These are phyloP conservation scores for Zeuzera pyrina DNA, from an alignment of 2,888 invertebrate genomes.

Conservation along the genomic window DNA sequence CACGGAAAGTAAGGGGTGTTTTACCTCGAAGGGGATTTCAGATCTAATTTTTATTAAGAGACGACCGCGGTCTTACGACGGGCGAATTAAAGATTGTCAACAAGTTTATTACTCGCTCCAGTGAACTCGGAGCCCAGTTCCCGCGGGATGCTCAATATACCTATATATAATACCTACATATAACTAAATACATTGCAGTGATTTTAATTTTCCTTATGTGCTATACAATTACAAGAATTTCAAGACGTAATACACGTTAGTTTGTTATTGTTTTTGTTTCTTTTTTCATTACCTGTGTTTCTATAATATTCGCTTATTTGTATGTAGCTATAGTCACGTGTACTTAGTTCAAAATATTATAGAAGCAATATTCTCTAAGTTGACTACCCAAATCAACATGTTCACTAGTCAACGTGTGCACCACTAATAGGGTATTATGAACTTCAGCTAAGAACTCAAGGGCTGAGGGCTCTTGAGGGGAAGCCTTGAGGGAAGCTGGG, in stretches of 20 bases:
- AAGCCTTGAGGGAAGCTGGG: slow-evolving; percentile 20
- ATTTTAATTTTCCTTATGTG: too few species aligned
- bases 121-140: slow-evolving; percentile 43
- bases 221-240: too few species aligned
- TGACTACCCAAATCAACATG: slow-evolving; percentile 25
- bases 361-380: too few species aligned
- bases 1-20: slow-evolving; percentile 26
- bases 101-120: slow-evolving; percentile 69
- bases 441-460: slow-evolving; percentile 53
- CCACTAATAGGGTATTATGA: slow-evolving; percentile 69
- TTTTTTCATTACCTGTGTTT: too few species aligned
- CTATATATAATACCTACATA: too few species aligned
- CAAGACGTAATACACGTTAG: too few species aligned
- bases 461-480: slow-evolving; percentile 36
- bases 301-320: too few species aligned
- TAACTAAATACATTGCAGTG: too few species aligned
- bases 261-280: too few species aligned
- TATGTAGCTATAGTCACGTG: too few species aligned
- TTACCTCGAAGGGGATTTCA: slow-evolving; percentile 21
- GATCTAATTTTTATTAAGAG: slow-evolving; percentile 39
- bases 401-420: slow-evolving; percentile 42
- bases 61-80: slow-evolving; percentile 34
- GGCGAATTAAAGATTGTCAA: slow-evolving; percentile 69
- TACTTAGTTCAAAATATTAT: too few species aligned
- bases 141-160: too few species aligned